Base-by-base conservation (phyloP, 2,888 invertebrate genomes). In the Steinernema scapterisci region DNA sequence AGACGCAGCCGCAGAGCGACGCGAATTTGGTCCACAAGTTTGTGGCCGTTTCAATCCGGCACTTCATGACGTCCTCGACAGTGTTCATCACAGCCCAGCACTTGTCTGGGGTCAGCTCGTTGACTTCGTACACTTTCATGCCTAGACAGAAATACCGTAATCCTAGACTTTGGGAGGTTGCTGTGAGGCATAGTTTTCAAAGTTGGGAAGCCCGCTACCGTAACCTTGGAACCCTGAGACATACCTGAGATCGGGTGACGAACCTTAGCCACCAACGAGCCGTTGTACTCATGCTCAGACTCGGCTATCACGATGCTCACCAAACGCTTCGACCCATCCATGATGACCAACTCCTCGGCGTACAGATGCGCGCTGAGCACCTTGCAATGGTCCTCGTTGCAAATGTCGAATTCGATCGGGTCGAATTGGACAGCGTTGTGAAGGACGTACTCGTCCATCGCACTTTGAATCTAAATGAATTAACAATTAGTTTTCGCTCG, bases 221-320 rank as follows among this genome's bases (percentile, higher is more conserved):
- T 48, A 48, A 19, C 13, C 38, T 38, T 48, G 3, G 13, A 16
- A 48, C 9, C 38, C 38, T n/a, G n/a, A 44, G 45, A 48, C 56
- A 19, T 51, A 83, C 83, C 84, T 31, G 83, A 80, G 25, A 86
- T 81, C 6, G 86, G 86, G 77, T 86, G 86, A 52, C 84, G 81
- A 45, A 86, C 82, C 75, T 84, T 85, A 23, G 84, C 80, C 23
- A 84, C 54, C 23, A 76, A 75, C 38, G 75, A 77, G 5, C 73
- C 75, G 44, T 76, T 74, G 73, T 70, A 31, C 45, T 84, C 82
- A 19, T 70, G 54, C 46, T 83, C 82, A 2, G 75, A 54, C 27
- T 79, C 79, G 19, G 75, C 80, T 46, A 80, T 56, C 21, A 72
- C 72, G 2, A 80, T 76, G 54, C 78, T 82, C 27, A 80, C 48